Conservation (phyloP, 2,888 invertebrate species). For the Pterostichus niger region DNA sequence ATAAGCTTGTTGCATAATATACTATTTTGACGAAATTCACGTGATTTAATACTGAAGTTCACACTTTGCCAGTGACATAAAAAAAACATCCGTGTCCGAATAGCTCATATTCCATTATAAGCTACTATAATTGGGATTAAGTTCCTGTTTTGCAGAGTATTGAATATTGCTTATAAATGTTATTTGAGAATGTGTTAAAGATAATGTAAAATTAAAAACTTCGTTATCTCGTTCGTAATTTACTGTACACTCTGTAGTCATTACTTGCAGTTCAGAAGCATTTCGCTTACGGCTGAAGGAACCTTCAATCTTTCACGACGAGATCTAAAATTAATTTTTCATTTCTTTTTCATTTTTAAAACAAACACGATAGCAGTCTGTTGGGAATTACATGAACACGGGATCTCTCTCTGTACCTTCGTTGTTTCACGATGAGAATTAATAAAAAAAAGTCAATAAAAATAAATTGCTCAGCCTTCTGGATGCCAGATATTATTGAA, state of each 20-base stretch:
- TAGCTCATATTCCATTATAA: no score
- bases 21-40: no score
- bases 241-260: background rate
- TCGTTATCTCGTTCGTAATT: no score
- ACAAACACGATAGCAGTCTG: conserved; percentile 50
- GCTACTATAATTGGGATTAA: no score
- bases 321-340: conserved; percentile 56
- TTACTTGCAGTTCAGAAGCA: background rate
- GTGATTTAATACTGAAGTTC: no score
- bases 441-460: conserved; percentile 40
- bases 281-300: background rate
- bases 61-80: no score
- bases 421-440: conserved; percentile 15
- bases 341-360: conserved; percentile 61
- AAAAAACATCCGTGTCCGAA: no score
- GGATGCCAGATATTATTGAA: conserved; percentile 6
- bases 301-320: conserved; percentile 23
- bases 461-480: conserved; percentile 40
- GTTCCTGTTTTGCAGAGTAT: no score
- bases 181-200: no score
- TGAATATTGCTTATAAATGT: no score
- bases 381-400: conserved; percentile 45
- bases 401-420: background rate
- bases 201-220: no score
- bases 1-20: no score